Evolutionary conservation across 2,113 vertebrate genomes (phyloP).

Genomic region (Sorex fumeus): DNA sequence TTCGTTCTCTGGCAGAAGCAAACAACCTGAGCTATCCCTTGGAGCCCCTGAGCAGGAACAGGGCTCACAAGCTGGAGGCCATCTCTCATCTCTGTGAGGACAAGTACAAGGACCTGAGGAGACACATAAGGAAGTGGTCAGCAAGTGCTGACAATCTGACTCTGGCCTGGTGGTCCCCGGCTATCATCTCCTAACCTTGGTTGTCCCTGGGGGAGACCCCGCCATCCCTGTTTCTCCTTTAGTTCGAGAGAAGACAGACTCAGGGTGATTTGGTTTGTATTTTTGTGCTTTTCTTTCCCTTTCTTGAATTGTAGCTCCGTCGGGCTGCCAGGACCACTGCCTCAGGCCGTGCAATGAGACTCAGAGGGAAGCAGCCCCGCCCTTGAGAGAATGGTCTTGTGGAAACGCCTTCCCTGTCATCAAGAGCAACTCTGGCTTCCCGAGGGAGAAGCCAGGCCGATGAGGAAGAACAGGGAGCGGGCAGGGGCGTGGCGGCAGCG

Average conservation of each 20-base stretch:
- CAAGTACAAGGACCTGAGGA: slow-evolving; percentile 97
- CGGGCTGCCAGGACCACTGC: too few species aligned
- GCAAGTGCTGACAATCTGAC: slow-evolving; percentile 97
- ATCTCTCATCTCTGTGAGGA: slow-evolving; percentile 98
- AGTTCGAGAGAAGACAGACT: slow-evolving; percentile 83
- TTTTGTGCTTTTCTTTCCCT: slow-evolving; percentile 15
- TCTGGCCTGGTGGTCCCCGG: slow-evolving; percentile 95
- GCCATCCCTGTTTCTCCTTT: slow-evolving; percentile 86
- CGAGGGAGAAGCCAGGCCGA: too few species aligned
- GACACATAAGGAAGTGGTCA: slow-evolving; percentile 94
- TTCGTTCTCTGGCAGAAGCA: slow-evolving; percentile 97
- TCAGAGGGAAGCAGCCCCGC: slow-evolving; percentile 73
- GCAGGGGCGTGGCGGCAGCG: slow-evolving; percentile 65
- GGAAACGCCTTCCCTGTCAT: slow-evolving; percentile 75
- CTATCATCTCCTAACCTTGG: slow-evolving; percentile 96
- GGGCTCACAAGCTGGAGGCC: slow-evolving; percentile 99
- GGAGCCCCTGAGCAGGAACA: slow-evolving; percentile 97
- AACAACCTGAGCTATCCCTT: slow-evolving; percentile 98
- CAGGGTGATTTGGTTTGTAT: slow-evolving; percentile 77
- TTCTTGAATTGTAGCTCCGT: slow-evolving; percentile 83
- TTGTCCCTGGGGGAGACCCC: slow-evolving; percentile 76
- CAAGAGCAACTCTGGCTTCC: slow-evolving; percentile 79
- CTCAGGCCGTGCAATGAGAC: too few species aligned
- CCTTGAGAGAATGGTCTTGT: slow-evolving; percentile 40
- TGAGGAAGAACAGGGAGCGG: slow-evolving; percentile 76